Evolutionary conservation across 2,888 invertebrate species (phyloP), one percentile per base, ranked within the genome.

Genomic region (Xestia sexstrigata): DNA sequence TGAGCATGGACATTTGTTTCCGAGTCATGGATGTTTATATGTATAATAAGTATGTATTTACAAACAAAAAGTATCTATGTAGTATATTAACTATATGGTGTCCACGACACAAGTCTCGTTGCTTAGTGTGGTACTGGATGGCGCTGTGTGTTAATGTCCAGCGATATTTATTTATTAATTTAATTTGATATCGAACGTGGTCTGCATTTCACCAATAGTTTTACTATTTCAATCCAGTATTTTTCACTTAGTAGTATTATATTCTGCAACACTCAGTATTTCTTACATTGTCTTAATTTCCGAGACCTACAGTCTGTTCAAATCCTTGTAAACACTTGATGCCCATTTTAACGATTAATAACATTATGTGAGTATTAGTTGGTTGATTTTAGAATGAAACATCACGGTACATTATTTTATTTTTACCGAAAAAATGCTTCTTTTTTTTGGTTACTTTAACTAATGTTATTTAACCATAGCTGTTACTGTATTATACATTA

Each of bases 201-300:
- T 47, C 30, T 42, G 26, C 26, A 52, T 69, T 67, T 52, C 49
- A 74, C 30, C 2, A 42, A 60, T 35, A 66, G 45, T 30, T 66
- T 60, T 30, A 20, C 5, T 30, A 65, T 49, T 60, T 35, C 11
- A 23, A 78, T 65, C 47, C 69, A 83, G 79, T 81, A 81, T 81
- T 83, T 62, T 55, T 17, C 35, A 66, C 35, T n/a, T 39, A 8
- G 26, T 45, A 6, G 13, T 6, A n/a, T 8, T 68, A 69, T 77
- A 83, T 78, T 83, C 45, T 45, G 26, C 26, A 66, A 52, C n/a
- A 23, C 7, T 26, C 20, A 75, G 67, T 42, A 65, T 69, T 78
- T 72, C 3, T 55, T 35, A 1, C 47, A 17, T 35, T 26, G n/a
- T 35, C 7, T 30, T 15, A 45, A 47, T 30, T 52, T 9, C 49